Conservation (phyloP, 2,888 invertebrate species). For the Melanargia galathea region DNA sequence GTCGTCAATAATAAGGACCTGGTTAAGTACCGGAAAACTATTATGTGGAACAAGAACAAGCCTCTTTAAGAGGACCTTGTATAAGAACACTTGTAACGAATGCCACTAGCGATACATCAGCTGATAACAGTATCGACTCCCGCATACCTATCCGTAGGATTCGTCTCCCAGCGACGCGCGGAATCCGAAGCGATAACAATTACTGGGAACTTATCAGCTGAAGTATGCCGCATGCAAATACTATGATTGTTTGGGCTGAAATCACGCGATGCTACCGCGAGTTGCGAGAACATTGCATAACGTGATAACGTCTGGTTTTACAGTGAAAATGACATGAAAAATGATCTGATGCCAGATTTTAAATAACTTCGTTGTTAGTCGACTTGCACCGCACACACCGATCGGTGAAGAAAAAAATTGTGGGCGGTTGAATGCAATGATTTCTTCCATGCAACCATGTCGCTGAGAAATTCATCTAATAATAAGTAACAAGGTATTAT, state of each 20-base stretch:
- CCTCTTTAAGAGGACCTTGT: not conserved
- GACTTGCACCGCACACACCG: too few relatives aligned
- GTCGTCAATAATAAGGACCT: not conserved
- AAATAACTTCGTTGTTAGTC: too few relatives aligned
- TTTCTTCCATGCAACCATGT: too few relatives aligned
- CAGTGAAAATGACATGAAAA: not conserved
- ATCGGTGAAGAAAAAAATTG: too few relatives aligned
- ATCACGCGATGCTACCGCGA: slow-evolving; percentile 29
- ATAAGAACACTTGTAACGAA: not conserved
- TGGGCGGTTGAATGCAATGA: too few relatives aligned
- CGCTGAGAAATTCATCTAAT: too few relatives aligned
- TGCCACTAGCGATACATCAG: slow-evolving; percentile 11
- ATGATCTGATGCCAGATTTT: not conserved
- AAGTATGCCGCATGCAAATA: slow-evolving; percentile 63
- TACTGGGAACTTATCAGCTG: slow-evolving; percentile 58
- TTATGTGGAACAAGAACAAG: slow-evolving; percentile 6
- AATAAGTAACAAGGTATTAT: too few relatives aligned
- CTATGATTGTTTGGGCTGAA: slow-evolving; percentile 38
- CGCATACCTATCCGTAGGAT: slow-evolving; percentile 13
- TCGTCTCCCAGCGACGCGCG: slow-evolving; percentile 20
- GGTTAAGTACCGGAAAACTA: slow-evolving; percentile 3
- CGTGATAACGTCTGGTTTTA: not conserved
- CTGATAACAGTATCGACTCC: slow-evolving; percentile 18
- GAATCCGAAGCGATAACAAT: slow-evolving; percentile 56
- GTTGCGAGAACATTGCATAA: slow-evolving; percentile 11